Percentiles rank a stretch among this genome's conserved stretches.
Evolutionary conservation across 2,797 vertebrate genomes (phyloP).

Genomic region (Trachurus trachurus): DNA sequence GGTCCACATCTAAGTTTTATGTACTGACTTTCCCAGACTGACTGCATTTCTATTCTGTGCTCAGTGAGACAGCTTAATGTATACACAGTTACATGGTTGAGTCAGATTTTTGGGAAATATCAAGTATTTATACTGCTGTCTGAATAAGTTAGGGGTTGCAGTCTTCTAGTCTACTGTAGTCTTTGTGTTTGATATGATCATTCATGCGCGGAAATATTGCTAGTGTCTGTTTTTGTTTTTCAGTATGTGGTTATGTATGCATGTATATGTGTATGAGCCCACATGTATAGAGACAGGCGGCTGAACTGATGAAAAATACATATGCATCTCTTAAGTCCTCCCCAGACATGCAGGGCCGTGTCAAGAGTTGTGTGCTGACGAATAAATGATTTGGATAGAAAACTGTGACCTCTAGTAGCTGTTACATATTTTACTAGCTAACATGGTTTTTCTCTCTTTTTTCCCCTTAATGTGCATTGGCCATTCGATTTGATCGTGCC

Average conservation of each 20-base stretch:
- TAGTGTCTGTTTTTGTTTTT: not conserved
- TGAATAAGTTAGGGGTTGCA: slow-evolving; percentile 51
- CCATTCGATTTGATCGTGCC: not conserved
- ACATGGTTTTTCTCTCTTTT: not conserved
- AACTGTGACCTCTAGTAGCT: not conserved
- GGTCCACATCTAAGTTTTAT: not conserved
- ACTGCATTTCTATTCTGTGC: not conserved
- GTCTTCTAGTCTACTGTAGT: slow-evolving; percentile 11
- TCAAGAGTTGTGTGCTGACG: slow-evolving; percentile 2
- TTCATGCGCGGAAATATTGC: slow-evolving; percentile 30
- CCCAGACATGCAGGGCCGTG: not conserved
- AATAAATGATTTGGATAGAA: not conserved
- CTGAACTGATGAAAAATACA: slow-evolving; percentile 57
- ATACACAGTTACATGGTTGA: slow-evolving; percentile 28
- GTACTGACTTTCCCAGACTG: not conserved
- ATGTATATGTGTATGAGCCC: not conserved
- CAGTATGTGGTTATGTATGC: not conserved
- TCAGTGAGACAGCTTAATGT: slow-evolving; percentile 34
- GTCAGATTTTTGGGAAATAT: slow-evolving; percentile 52
- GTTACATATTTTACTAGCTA: slow-evolving; percentile 36
- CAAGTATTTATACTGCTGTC: slow-evolving; percentile 60
- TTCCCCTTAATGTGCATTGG: not conserved
- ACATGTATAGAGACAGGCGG: slow-evolving; percentile 4
- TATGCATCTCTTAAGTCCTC: slow-evolving; percentile 29
- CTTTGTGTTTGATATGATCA: slow-evolving; percentile 16